Evolutionary conservation across 2,888 invertebrate species (phyloP).

Genomic region (Pilophorus perplexus): DNA sequence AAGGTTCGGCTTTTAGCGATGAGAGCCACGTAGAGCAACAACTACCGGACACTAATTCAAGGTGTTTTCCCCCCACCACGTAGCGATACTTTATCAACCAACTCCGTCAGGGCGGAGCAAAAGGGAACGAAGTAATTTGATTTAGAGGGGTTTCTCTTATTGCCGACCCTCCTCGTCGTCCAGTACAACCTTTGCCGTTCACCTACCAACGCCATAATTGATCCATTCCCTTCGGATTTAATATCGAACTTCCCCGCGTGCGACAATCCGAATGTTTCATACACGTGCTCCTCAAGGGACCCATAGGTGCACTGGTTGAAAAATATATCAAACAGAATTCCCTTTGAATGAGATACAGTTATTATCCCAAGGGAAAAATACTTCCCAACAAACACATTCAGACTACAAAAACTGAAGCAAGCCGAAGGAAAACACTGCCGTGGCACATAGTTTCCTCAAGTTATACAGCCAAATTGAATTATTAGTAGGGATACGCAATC

Average conservation of each 20-base stretch:
- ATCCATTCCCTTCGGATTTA: constrained; percentile 15
- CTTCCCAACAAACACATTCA: too few relatives aligned
- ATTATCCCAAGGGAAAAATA: too few relatives aligned
- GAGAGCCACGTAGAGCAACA: constrained; percentile 28
- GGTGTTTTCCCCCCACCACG: constrained; percentile 27
- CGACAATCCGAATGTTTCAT: constrained; percentile 14
- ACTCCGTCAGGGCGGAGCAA: constrained; percentile 24
- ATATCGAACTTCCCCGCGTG: neutral
- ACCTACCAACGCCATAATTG: constrained; percentile 23
- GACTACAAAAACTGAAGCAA: too few relatives aligned
- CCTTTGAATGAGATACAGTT: too few relatives aligned
- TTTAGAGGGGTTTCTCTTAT: constrained; percentile 25
- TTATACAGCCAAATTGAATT: too few relatives aligned
- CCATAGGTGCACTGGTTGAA: too few relatives aligned
- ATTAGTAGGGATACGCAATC: too few relatives aligned
- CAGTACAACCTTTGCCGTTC: constrained; percentile 2
- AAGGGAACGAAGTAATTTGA: constrained; percentile 10
- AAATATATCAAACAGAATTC: too few relatives aligned
- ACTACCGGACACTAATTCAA: constrained; percentile 33
- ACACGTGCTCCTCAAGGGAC: neutral
- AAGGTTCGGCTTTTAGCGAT: constrained; percentile 11
- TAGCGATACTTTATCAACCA: constrained; percentile 34
- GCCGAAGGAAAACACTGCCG: too few relatives aligned
- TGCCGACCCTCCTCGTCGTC: neutral
- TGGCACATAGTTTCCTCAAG: too few relatives aligned